These are phyloP conservation scores for Pocillopora meandrina DNA, from an alignment of 92 coral and sea anemone genomes.

Conservation along the genomic window DNA sequence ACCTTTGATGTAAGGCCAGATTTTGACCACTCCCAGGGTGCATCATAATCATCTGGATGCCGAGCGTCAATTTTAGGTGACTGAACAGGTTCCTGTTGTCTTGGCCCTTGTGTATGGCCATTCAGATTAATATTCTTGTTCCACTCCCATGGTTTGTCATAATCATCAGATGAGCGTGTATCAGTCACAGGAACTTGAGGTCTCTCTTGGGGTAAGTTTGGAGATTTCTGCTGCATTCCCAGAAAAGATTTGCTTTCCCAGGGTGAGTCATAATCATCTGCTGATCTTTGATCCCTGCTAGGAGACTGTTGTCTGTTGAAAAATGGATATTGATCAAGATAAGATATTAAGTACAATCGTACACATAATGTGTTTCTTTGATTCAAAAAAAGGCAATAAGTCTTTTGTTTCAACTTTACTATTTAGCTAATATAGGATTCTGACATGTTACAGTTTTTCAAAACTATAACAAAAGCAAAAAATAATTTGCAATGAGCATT, in stretches of 20 bases:
- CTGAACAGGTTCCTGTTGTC: conserved; percentile 45
- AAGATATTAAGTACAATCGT: too few species aligned
- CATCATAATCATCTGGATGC: conserved; percentile 83
- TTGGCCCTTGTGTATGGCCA: conserved; percentile 30
- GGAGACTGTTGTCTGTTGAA: conserved; percentile 48
- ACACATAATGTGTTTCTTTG: too few species aligned
- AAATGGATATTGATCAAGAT: too few species aligned
- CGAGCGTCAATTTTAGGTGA: conserved; percentile 69
- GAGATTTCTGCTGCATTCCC: conserved; percentile 33
- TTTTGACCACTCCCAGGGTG: conserved; percentile 91
- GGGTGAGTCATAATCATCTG: conserved; percentile 93
- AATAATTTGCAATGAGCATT: too few species aligned
- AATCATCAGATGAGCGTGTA: conserved; percentile 74
- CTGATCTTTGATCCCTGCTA: conserved; percentile 64
- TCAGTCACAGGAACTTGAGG: conserved; percentile 64
- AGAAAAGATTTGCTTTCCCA: conserved; percentile 88
- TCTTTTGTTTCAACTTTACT: too few species aligned
- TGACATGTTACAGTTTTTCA: too few species aligned
- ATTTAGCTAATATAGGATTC: too few species aligned
- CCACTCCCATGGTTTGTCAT: conserved; percentile 99
- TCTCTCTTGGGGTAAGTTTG: conserved; percentile 37
- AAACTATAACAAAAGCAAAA: too few species aligned
- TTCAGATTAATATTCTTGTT: conserved; percentile 41
- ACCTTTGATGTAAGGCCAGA: conserved; percentile 61
- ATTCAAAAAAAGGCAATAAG: too few species aligned